Evolutionary conservation across 2,888 invertebrate species (phyloP), one percentile per base, ranked within the genome.

Genomic region (Drosophila longiperda): DNA sequence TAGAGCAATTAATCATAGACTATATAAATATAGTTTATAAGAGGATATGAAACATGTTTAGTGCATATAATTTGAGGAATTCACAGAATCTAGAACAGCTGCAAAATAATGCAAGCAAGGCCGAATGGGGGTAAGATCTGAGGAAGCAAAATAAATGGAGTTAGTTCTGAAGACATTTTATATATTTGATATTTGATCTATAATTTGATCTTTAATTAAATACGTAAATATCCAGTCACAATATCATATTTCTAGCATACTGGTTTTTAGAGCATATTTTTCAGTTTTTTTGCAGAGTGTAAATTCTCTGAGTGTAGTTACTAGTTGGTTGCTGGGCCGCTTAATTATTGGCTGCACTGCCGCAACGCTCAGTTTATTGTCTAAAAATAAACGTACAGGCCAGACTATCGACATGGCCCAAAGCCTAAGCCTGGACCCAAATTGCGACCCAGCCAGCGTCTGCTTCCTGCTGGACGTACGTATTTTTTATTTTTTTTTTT

Each of bases 351-450:
- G 40, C 26, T 69, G 69, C 72, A 64, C 52, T 69, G 66, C 74
- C 53, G 69, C 87, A 84, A 72, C 78, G 66, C 68, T 74, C 73
- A 66, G 79, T 82, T 87, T 81, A 85, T 81, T 85, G 73, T 87
- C 89, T 87, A 87, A 89, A 87, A 87, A 87, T 89, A 87, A 89
- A 82, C 72, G 61, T 65, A 40, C 65, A 69, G 60, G 60, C 38
- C 36, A 26, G 12, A 63, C 55, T 62, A 68, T 64, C 53, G 52
- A 75, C 53, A 74, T 62, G 74, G 75, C 65, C 54, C 48, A 77
- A 50, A 75, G 66, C 63, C 50, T 55, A 33, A 59, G 62, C 62
- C 64, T 48, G 34, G 45, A 61, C 62, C 57, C 48, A 33, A 57
- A 59, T 59, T 60, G 53, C 36, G 67, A 29, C 26, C 23, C 34